Conservation (phyloP, 2,888 invertebrate genomes). For the Parochlus steinenii region DNA sequence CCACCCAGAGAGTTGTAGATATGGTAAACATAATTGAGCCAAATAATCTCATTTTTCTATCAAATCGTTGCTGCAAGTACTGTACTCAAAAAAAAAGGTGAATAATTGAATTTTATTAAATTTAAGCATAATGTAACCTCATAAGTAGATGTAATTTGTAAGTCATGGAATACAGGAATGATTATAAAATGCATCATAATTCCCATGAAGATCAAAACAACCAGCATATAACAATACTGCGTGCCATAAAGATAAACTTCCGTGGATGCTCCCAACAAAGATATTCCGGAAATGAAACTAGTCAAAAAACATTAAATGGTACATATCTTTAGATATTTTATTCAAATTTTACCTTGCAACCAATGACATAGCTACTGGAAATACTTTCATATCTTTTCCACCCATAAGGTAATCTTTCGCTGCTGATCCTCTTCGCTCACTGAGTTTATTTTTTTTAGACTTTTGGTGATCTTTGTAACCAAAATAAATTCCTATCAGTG, state of each 20-base stretch:
- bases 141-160: constrained; percentile 56
- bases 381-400: constrained; percentile 60
- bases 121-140: constrained; percentile 34
- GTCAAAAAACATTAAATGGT: too few species aligned
- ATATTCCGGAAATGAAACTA: constrained; percentile 8
- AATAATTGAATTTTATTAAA: constrained; percentile 20
- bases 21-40: constrained; percentile 53
- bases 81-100: constrained; percentile 20
- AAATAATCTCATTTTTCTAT: constrained; percentile 48
- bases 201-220: neutral
- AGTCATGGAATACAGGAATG: constrained; percentile 41
- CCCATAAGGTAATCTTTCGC: constrained; percentile 62
- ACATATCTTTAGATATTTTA: too few species aligned
- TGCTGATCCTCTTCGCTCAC: constrained; percentile 5
- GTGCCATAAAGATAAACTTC: constrained; percentile 9
- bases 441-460: constrained; percentile 19
- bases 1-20: constrained; percentile 27
- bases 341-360: constrained; percentile 35
- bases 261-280: constrained; percentile 6
- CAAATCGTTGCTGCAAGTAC: constrained; percentile 57
- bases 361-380: constrained; percentile 71
- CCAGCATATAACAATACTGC: constrained; percentile 4
- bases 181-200: constrained; percentile 7
- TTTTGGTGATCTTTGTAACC: constrained; percentile 29
- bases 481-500: constrained; percentile 55